Base-by-base conservation (phyloP, 2,797 vertebrate species). In the Prionace glauca region DNA sequence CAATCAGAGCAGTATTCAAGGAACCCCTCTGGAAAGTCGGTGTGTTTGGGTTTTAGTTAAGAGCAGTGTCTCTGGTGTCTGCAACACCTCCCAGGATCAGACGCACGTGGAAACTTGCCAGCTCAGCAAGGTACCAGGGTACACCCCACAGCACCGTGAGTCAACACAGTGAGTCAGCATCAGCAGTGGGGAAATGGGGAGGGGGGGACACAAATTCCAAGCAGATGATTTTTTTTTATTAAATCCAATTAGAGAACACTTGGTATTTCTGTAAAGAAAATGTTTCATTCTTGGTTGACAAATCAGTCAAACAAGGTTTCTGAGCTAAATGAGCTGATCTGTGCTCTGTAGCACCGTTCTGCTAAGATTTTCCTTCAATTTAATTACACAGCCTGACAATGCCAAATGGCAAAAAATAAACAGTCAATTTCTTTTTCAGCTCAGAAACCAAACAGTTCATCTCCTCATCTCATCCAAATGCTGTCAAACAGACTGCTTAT, bases 391-490 rank as follows among this genome's bases (percentile, higher is more conserved):
- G 41, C 67, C n/a, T 56, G 60, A 3, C 16, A 77, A 77, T 77
- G 41, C 45, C 45, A 95, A 72, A n/a, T 74, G 71, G 56, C 26
- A 32, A 72, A 74, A 5, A 77, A 77, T 95, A 74, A 77, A 94
- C 36, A 77, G 93, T 95, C 45, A 74, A 50, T 95, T 95, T 95
- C 24, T 62, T 91, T 74, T 74, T 72, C 93, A 77, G 67, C 41
- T 94, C 41, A 50, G 26, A 91, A 72, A 94, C 12, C 14, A 45
- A 94, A 94, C 36, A 72, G 92, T 69, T 94, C 36, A 94, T 94
- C 69, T 50, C 92, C 67, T 22, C 69, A 45, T 36, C 36, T 72
- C 92, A 56, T 72, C 45, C 67, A 72, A 26, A 41, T 67, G 22
- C n/a, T 12, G 29, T 20, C 5, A 45, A 56, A 50, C 14, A 56